Base-by-base conservation (phyloP, 2,888 invertebrate genomes). In the Hermaeophaga mercurialis region DNA sequence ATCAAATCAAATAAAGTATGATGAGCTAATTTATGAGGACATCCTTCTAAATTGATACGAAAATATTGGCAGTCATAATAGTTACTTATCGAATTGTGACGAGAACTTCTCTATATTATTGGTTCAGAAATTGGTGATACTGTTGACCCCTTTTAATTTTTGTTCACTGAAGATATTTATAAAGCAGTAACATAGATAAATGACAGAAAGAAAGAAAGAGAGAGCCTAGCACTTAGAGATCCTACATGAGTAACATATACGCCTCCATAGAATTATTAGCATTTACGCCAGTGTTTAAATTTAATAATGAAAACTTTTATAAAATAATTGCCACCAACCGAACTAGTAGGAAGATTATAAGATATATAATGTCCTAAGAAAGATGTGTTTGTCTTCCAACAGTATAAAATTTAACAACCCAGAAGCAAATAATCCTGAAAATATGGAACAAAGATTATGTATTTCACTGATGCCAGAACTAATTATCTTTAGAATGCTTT, bases 321-420 rank as follows among this genome's bases (percentile, higher is more conserved):
- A 56, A 44, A 17, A 15, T 50, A 34, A 26, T 50, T 44, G 56
- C 43, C 12, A 49, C 50, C 7, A 36, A 44, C 33, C 34, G 50
- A 28, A 56, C 56, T 12, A 45, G 56, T 14, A 49, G 36, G 36
- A 47, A 54, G 12, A 54, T 46, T 14, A 54, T 54, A 36, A 24
- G 53, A 14, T 53, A 44, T 31, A 44, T 47, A 7, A 47, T 54
- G 54, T 38, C 28, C 12, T 36, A 54, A 38, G 36, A 54, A 45
- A 45, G 56, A 52, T 56, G 43, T 46, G 24, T 31, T 47, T 48
- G 46, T 14, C 50, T 45, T 45, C 52, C 49, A 17, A 19, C 18
- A 22, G 52, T 47, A 43, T 59, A 11, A 12, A 50, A 22, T 59
- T 61, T 47, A 58, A 61, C 44, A 49, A 61, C 38, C 52, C 47